Conservation (phyloP, 2,888 invertebrate genomes). For the Dryocosmus kuriphilus region DNA sequence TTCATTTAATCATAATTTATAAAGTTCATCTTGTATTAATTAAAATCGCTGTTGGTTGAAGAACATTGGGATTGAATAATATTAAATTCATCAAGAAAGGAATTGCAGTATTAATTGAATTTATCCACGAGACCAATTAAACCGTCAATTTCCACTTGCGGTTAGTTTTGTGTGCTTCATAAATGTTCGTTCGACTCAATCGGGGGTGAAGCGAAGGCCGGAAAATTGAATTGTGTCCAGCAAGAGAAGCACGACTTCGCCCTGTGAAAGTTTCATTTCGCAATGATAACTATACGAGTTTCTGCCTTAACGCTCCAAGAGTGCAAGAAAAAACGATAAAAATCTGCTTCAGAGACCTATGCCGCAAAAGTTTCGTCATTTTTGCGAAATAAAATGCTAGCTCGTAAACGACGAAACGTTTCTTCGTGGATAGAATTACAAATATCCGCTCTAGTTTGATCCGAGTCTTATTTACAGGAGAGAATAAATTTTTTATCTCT, state of each 20-base stretch:
- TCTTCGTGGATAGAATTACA: slow-evolving; percentile 26
- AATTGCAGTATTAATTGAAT: slow-evolving; percentile 30
- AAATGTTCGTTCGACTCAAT: slow-evolving; percentile 21
- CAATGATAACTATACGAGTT: slow-evolving; percentile 53
- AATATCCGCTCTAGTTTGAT: slow-evolving; percentile 8
- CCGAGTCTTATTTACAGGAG: background rate
- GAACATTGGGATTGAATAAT: slow-evolving; percentile 3
- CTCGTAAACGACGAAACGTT: slow-evolving; percentile 38
- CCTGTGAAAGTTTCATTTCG: slow-evolving; percentile 20
- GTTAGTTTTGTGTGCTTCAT: slow-evolving; percentile 27
- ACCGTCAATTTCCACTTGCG: slow-evolving; percentile 27
- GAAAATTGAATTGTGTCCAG: slow-evolving; percentile 53
- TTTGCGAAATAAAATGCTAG: slow-evolving; percentile 9
- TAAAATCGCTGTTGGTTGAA: background rate
- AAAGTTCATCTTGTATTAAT: background rate
- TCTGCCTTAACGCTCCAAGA: slow-evolving; percentile 44
- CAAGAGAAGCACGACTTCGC: slow-evolving; percentile 41
- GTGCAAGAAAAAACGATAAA: background rate
- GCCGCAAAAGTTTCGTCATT: background rate
- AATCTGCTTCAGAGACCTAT: background rate
- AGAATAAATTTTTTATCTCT: background rate
- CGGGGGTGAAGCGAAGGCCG: slow-evolving; percentile 19
- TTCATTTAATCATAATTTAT: too few species aligned
- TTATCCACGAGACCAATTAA: slow-evolving; percentile 24
- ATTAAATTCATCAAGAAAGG: slow-evolving; percentile 3